Base-by-base conservation (phyloP, 2,888 invertebrate species). In the Megaustenia siamemsis region DNA sequence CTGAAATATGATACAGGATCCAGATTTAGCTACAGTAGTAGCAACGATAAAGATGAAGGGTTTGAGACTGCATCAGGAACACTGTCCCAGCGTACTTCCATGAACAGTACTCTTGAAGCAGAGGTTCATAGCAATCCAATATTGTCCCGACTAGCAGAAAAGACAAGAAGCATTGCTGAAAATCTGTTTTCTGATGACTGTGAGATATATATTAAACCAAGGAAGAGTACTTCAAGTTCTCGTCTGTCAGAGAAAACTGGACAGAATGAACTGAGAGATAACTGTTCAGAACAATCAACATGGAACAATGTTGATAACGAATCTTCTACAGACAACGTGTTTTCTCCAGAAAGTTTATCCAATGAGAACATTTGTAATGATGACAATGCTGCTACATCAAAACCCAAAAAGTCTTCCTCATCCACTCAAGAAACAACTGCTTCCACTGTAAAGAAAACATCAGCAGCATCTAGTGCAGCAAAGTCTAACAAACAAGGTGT, bases 11-110 rank as follows among this genome's bases (percentile, higher is more conserved):
- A 92, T 28, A 88, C 90, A 32, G 91, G 92, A 0, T 92, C 91
- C 21, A 86, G 92, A 24, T 90, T 89, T 84, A 92, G 92, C 84
- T 90, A 90, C 82, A 90, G 91, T 45, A 91, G 91, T 78, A 90
- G 90, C 81, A 90, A 89, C 71, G 92, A 91, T 82, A 78, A 91
- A 53, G 93, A 93, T 86, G 93, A 93, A 88, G 93, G 93, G n/a
- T 93, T 93, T 86, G 93, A 93, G 78, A 92, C 92, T 10, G 90
- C 91, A 89, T 91, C 92, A 28, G 92, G 90, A 40, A 92, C 91
- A 18, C 89, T 91, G 56, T 93, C 93, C 8, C 93, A 93, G 83
- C 88, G 93, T 69, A 93, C 93, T 0, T 93, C 93, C 8, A 89
- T 93, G 86, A 92, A 92, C 86, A 93, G 93, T 86, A 92, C 91